phyloP scores from a whole-genome alignment of 2,797 vertebrate species.

The Anomalospiza imberbis region DNA sequence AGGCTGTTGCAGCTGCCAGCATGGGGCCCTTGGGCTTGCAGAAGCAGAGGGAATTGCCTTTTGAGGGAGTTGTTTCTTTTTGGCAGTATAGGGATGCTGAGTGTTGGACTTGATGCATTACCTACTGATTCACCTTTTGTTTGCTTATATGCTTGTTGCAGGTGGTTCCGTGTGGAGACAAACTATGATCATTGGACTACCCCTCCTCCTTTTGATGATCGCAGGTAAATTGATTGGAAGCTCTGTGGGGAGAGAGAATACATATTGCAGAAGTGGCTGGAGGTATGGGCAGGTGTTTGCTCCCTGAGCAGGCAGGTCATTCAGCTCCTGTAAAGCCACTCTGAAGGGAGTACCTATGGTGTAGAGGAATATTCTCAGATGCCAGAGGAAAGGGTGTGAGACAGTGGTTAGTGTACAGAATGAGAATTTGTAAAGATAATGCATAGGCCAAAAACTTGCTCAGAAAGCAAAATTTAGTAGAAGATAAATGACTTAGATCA shows the following conservation, averaged over 20 bases:
- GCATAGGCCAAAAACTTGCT: background rate
- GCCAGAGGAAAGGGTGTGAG: background rate
- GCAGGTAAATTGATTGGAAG: constrained; percentile 74
- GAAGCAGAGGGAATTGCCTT: background rate
- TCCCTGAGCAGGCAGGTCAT: background rate
- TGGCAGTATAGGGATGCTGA: background rate
- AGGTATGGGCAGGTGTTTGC: background rate
- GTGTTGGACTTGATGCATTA: background rate
- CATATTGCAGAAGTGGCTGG: background rate
- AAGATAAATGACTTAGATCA: background rate
- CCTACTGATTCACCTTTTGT: background rate
- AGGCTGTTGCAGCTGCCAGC: fast-evolving
- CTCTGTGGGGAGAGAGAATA: background rate
- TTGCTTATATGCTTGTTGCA: constrained; percentile 32
- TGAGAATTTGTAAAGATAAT: background rate
- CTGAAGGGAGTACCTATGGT: background rate
- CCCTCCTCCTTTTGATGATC: constrained; percentile 76
- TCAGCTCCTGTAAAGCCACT: background rate
- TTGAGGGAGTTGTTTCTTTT: background rate
- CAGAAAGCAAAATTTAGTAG: background rate
- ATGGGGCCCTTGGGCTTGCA: background rate
- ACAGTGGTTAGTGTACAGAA: background rate
- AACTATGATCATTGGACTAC: constrained; percentile 94
- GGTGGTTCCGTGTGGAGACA: constrained; percentile 94
- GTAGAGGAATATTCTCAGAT: fast-evolving